Conservation (phyloP, 2,113 vertebrate genomes). For the Herpetotheres cachinnans region DNA sequence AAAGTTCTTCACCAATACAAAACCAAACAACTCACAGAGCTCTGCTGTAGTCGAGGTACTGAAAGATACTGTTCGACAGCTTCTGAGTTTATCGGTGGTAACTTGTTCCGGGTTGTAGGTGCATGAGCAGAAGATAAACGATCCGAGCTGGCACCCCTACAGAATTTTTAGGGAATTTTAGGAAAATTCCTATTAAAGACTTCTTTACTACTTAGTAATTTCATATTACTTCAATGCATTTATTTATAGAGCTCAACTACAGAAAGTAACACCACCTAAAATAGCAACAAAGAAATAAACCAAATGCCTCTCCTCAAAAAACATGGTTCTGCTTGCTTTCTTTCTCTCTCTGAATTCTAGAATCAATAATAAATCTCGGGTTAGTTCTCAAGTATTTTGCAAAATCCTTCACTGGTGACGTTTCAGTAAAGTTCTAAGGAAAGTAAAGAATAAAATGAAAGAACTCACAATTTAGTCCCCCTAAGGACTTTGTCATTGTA, state of each 20-base stretch:
- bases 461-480: conserved; percentile 80
- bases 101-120: conserved; percentile 46
- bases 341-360: not conserved
- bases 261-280: not conserved
- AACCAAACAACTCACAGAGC: conserved; percentile 65
- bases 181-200: not conserved
- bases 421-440: not conserved
- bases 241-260: not conserved
- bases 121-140: conserved; percentile 47
- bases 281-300: not conserved
- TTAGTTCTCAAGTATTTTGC: not conserved
- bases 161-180: conserved; percentile 1
- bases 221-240: not conserved
- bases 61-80: conserved; percentile 51
- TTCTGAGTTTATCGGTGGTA: conserved; percentile 75
- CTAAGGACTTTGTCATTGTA: conserved; percentile 69
- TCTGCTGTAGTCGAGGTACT: conserved; percentile 43
- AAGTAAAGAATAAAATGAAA: not conserved
- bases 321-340: not conserved
- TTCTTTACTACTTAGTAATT: not conserved
- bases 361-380: not conserved
- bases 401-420: not conserved
- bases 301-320: not conserved
- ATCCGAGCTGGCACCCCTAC: conserved; percentile 68
- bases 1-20: not conserved